Conservation (phyloP, 2,113 vertebrate genomes). For the Dasyornis broadbenti region DNA sequence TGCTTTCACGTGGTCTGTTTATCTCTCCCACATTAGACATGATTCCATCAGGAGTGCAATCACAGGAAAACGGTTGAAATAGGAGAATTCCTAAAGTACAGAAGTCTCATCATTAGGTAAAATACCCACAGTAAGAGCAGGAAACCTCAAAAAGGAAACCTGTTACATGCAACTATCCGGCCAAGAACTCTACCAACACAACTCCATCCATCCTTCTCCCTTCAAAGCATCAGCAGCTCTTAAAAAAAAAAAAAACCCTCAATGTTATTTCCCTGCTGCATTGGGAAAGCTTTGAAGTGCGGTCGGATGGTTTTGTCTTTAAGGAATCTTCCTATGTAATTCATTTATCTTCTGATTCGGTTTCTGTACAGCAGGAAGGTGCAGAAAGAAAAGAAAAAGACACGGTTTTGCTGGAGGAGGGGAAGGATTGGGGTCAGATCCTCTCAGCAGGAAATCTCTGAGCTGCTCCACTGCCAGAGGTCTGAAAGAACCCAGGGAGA, state of each 20-base stretch:
- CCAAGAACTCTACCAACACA: neutral
- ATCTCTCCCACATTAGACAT: neutral
- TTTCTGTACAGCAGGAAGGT: neutral
- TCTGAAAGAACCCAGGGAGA: neutral
- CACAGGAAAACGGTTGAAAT: neutral
- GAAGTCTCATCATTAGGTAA: neutral
- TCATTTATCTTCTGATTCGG: neutral
- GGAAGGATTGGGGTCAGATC: neutral
- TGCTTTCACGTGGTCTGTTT: neutral
- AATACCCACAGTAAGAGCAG: neutral
- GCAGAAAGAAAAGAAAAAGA: neutral
- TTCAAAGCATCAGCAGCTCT: neutral
- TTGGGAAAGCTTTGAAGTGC: neutral
- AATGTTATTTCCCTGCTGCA: neutral
- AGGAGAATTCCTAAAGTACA: neutral
- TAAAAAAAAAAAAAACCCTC: neutral
- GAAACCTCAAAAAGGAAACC: neutral
- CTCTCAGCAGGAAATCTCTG: neutral
- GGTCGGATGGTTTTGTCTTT: neutral
- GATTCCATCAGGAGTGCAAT: neutral
- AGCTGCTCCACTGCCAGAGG: neutral
- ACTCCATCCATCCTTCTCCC: neutral
- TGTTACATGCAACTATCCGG: neutral
- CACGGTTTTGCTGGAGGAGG: neutral
- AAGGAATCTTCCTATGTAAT: neutral